Base-by-base conservation (phyloP, 2,888 invertebrate species). In the Orthosia gracilis region DNA sequence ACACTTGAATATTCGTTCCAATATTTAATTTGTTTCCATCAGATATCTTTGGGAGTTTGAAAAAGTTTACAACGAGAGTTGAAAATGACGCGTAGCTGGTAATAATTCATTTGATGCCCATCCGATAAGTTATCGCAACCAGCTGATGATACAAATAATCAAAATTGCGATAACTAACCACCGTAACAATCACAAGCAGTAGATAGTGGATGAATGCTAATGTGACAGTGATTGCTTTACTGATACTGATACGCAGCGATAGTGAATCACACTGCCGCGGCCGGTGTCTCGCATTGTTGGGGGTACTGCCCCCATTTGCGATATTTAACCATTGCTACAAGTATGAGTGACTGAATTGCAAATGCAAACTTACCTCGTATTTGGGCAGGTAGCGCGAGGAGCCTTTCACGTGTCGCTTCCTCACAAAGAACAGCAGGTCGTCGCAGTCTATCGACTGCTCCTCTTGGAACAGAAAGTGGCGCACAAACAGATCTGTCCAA, bases 351-450 rank as follows among this genome's bases (percentile, higher is more conserved):
- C n/a, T 45, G 13, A 13, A 15, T 13, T 15, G 17, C 15, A 21
- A n/a, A 90, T 15, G n/a, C 11, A n/a, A n/a, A 90, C 91, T 94
- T 94, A 98, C 98, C 97, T 98, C 98, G 95, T 98, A 99, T 97
- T 99, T 99, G 86, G 99, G 98, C 94, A 98, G 97, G 94, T 98
- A 98, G 87, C 98, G 97, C 69, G 98, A 98, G 71, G 98, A 98
- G 54, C 98, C 98, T 92, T 98, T 98, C 23, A 98, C 98, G 95
- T 98, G 98, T 87, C 98, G 98, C 93, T 98, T 98, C 78, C 99
- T 97, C n/a, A 99, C 99, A 94, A 99, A 99, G 96, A 99, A 99
- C 83, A 99, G 95, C 89, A 99, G 97, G 95, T 99, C 99, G 96
- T 99, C 99, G 88, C 98, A 98, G 94, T 99, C 99, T 88, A 98